A percentile compares a stretch with the other conserved stretches of the same genome.
Conservation (phyloP, 2,797 vertebrate species). For the Oreochromis grahami region DNA sequence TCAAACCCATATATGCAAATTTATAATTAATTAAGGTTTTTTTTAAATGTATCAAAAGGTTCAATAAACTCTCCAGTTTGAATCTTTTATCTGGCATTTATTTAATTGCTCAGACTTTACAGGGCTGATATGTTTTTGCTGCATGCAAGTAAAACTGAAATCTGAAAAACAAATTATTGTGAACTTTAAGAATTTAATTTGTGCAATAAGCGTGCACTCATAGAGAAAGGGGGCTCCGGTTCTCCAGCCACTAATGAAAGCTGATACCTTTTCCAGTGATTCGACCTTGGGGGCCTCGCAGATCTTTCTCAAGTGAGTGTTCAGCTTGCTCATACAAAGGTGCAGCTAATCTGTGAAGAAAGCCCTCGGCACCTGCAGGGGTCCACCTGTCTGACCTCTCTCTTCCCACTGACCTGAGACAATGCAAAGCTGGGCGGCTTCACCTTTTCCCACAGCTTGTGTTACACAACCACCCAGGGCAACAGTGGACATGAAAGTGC, state of each 20-base stretch:
- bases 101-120: neutral
- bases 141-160: neutral
- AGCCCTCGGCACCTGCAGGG: slow-evolving; percentile 54
- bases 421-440: slow-evolving; percentile 30
- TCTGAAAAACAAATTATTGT: neutral
- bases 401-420: slow-evolving; percentile 42
- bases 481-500: slow-evolving; percentile 51
- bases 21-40: neutral
- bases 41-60: no score
- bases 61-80: neutral
- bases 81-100: neutral
- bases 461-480: slow-evolving; percentile 62
- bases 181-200: neutral
- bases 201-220: neutral
- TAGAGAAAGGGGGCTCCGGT: neutral
- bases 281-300: slow-evolving; percentile 1
- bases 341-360: slow-evolving; percentile 55
- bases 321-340: slow-evolving; percentile 22
- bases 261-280: slow-evolving; percentile 1
- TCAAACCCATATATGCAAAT: neutral
- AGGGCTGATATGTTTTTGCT: neutral
- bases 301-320: slow-evolving; percentile 3
- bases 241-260: neutral
- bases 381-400: slow-evolving; percentile 52
- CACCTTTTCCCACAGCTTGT: slow-evolving; percentile 42